A percentile compares a stretch with the other conserved stretches of the same genome.
phyloP scores from a whole-genome alignment of 1,140 invertebrate genomes.

The Caenorhabditis brenneri region DNA sequence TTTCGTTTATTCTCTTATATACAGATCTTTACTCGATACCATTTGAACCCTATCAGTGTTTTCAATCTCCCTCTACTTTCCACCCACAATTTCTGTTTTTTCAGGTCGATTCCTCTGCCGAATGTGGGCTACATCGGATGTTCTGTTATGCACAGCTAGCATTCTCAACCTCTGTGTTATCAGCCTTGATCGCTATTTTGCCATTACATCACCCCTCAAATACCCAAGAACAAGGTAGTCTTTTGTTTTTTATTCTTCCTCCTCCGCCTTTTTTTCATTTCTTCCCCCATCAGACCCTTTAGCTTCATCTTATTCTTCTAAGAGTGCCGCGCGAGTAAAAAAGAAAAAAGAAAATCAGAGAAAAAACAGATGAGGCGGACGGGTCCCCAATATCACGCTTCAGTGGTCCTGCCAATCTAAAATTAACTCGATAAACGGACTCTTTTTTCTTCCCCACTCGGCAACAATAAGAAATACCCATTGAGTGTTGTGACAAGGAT shows the following conservation, averaged over 20 bases:
- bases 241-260: constrained; percentile 2
- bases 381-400: constrained; percentile 32
- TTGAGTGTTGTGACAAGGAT: neutral
- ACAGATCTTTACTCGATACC: neutral
- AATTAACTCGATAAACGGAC: constrained; percentile 25
- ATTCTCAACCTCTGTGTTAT: constrained; percentile 74
- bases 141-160: constrained; percentile 74
- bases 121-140: constrained; percentile 74
- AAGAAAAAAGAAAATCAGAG: constrained; percentile 7
- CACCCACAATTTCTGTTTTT: neutral
- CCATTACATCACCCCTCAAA: constrained; percentile 74
- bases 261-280: neutral
- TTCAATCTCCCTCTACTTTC: neutral
- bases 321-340: neutral
- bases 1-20: no score
- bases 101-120: constrained; percentile 71
- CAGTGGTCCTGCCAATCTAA: constrained; percentile 26
- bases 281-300: neutral
- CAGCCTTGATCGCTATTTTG: constrained; percentile 74
- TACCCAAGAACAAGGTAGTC: constrained; percentile 73
- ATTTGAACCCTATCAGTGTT: neutral
- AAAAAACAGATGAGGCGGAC: constrained; percentile 38
- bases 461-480: constrained; percentile 5
- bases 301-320: neutral
- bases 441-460: constrained; percentile 30